phyloP scores from a whole-genome alignment of 2,113 vertebrate genomes.

The Naja naja region DNA sequence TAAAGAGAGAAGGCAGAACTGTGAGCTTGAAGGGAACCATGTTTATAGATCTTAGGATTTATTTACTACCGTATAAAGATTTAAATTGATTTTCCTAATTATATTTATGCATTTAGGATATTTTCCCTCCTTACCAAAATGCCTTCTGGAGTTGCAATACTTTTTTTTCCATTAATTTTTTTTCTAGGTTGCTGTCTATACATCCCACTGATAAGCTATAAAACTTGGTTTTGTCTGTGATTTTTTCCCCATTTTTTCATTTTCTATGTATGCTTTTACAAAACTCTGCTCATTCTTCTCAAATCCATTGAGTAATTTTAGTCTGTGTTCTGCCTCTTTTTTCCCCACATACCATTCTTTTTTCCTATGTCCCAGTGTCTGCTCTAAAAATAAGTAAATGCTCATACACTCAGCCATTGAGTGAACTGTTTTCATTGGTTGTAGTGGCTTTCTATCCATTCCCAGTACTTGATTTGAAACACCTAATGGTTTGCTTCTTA shows the following conservation, averaged over 20 bases:
- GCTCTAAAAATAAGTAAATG: background rate
- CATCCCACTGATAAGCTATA: background rate
- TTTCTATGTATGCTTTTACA: background rate
- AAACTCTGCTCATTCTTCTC: background rate
- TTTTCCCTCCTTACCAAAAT: background rate
- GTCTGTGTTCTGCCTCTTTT: background rate
- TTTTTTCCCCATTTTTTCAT: background rate
- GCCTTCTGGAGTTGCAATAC: background rate
- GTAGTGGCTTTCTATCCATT: background rate
- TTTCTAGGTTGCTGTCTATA: background rate
- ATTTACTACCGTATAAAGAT: background rate
- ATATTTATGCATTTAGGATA: background rate
- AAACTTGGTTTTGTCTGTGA: background rate
- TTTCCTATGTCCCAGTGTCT: background rate
- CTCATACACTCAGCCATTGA: background rate
- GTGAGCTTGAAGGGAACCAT: constrained; percentile 2
- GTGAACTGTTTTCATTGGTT: background rate
- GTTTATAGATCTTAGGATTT: background rate
- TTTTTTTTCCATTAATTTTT: background rate
- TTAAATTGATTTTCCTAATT: background rate
- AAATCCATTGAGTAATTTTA: background rate
- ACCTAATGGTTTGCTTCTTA: background rate
- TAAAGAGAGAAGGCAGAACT: constrained; percentile 39
- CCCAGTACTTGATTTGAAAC: background rate
- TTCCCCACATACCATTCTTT: background rate